Conservation (phyloP, 2,888 invertebrate genomes). For the Idaea biselata region DNA sequence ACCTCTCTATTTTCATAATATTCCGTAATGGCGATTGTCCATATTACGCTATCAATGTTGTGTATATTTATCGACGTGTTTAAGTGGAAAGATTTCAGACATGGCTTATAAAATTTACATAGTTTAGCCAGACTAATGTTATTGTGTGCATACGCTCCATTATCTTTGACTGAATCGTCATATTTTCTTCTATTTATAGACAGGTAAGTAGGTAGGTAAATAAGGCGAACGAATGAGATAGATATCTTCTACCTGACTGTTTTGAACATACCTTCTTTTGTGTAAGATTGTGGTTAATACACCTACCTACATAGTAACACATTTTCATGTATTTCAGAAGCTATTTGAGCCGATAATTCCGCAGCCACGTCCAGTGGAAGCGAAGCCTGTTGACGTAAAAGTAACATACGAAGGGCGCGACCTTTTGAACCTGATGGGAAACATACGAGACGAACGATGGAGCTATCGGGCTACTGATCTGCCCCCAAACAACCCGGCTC, state of each 20-base stretch:
- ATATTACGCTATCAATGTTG: conserved; percentile 68
- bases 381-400: conserved; percentile 61
- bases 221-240: not conserved
- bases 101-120: conserved; percentile 20
- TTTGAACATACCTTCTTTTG: not conserved
- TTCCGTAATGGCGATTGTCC: conserved; percentile 77
- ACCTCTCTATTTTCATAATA: conserved; percentile 81
- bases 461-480: conserved; percentile 76
- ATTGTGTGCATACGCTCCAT: conserved; percentile 5
- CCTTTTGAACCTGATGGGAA: conserved; percentile 80
- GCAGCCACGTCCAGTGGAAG: conserved; percentile 68
- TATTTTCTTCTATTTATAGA: not conserved
- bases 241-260: not conserved
- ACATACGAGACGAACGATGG: conserved; percentile 78
- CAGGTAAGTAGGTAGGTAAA: not conserved
- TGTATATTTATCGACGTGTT: conserved; percentile 56
- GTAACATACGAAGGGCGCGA: conserved; percentile 77
- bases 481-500: conserved; percentile 78
- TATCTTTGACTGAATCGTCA: not conserved
- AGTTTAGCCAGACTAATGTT: conserved; percentile 10
- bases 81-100: conserved; percentile 55
- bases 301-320: conserved; percentile 6
- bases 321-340: conserved; percentile 52
- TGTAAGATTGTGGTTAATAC: conserved; percentile 7
- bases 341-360: conserved; percentile 69